These are phyloP conservation scores for Henicopernis longicauda DNA, from an alignment of 2,113 vertebrate genomes.

Conservation along the genomic window DNA sequence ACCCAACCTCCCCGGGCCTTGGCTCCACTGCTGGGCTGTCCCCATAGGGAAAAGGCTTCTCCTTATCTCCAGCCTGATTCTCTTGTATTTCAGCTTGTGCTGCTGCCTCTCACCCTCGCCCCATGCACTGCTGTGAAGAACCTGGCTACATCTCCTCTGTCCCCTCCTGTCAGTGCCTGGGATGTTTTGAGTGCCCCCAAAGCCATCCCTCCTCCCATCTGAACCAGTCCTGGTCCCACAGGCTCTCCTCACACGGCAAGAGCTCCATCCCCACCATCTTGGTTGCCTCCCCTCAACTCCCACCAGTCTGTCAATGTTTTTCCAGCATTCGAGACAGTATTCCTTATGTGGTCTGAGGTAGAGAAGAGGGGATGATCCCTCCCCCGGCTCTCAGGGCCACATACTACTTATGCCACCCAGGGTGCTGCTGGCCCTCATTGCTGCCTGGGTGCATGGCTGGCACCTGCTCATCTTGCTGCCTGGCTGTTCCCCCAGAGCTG, in stretches of 20 bases:
- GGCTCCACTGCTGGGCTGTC: neutral
- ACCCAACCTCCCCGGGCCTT: neutral
- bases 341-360: neutral
- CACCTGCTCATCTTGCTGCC: neutral
- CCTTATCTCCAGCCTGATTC: neutral
- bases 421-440: neutral
- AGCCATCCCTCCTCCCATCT: neutral
- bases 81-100: neutral
- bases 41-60: neutral
- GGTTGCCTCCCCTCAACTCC: neutral
- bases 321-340: neutral
- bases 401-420: neutral
- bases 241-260: neutral
- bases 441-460: neutral
- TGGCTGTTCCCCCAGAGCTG: neutral
- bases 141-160: neutral
- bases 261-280: neutral
- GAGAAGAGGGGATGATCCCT: neutral
- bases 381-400: neutral
- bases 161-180: neutral
- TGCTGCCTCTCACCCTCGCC: neutral
- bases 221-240: neutral
- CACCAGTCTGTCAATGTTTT: neutral
- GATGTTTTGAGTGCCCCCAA: neutral
- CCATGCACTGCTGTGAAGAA: neutral